phyloP scores from a whole-genome alignment of 2,797 vertebrate genomes.

The Rhyacichthys aspro region DNA sequence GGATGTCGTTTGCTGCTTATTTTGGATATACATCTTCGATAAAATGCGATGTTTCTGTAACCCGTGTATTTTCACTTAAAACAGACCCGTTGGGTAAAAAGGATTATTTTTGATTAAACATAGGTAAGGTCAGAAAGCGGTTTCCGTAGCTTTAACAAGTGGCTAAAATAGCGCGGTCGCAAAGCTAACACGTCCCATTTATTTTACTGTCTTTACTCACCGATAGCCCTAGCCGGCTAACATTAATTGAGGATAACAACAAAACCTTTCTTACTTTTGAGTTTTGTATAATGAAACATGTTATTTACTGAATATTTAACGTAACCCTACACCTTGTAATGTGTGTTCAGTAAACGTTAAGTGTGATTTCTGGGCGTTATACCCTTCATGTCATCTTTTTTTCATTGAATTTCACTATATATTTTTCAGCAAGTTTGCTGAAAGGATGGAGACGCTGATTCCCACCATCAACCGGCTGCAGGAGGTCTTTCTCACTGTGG shows the following conservation, averaged over 20 bases:
- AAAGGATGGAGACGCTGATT: constrained; percentile 84
- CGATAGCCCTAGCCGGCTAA: constrained; percentile 38
- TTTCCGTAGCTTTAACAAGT: not conserved
- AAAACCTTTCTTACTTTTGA: not conserved
- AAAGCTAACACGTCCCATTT: constrained; percentile 24
- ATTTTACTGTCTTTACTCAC: constrained; percentile 43
- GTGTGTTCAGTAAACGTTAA: not conserved
- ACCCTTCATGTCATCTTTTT: not conserved
- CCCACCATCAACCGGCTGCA: constrained; percentile 86
- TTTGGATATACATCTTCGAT: not conserved
- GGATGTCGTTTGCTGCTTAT: constrained; percentile 17
- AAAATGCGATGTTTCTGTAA: constrained; percentile 21
- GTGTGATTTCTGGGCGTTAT: no score
- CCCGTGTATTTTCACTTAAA: not conserved
- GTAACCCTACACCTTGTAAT: not conserved
- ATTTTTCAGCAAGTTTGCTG: constrained; percentile 19
- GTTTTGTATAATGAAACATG: not conserved
- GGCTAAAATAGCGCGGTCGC: constrained; percentile 38
- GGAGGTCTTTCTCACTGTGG: constrained; percentile 85
- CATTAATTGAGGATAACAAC: not conserved
- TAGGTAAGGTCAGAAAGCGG: constrained; percentile 33
- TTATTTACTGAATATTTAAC: not conserved
- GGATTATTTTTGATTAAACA: not conserved
- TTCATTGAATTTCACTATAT: not conserved
- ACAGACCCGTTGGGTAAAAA: constrained; percentile 23